phyloP scores from a whole-genome alignment of 2,888 invertebrate species.

The Odontothrips loti region DNA sequence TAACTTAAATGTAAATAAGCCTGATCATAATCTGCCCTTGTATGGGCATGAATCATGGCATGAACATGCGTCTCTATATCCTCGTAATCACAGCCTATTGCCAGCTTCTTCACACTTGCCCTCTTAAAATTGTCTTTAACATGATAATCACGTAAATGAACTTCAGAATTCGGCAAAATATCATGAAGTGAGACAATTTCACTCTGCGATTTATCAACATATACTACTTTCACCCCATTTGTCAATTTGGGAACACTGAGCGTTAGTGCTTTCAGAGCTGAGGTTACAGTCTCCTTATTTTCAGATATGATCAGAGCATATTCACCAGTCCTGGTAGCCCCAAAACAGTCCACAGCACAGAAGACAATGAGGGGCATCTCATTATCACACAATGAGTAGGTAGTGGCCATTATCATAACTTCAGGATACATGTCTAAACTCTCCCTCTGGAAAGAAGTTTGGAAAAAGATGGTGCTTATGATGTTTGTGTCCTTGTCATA shows the following conservation, averaged over 20 bases:
- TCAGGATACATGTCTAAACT: neutral
- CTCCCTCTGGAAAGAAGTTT: neutral
- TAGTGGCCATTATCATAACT: neutral
- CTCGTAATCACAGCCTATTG: neutral
- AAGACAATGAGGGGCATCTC: neutral
- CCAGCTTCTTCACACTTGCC: neutral
- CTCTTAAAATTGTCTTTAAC: neutral
- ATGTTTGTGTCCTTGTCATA: neutral
- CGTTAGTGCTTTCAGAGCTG: neutral
- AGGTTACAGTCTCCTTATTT: neutral
- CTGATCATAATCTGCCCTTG: neutral
- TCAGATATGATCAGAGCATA: neutral
- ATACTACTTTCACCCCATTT: neutral
- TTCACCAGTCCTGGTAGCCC: neutral
- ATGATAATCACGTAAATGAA: neutral
- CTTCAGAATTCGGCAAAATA: neutral
- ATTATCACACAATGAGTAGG: neutral
- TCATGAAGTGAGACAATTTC: neutral
- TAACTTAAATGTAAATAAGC: neutral
- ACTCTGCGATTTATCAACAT: neutral
- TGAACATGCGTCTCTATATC: neutral
- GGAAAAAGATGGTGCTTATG: neutral
- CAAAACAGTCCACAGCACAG: neutral
- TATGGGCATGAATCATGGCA: neutral
- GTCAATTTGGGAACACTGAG: neutral